Base-by-base conservation (phyloP, 2,113 vertebrate species). In the Thunnus thynnus region DNA sequence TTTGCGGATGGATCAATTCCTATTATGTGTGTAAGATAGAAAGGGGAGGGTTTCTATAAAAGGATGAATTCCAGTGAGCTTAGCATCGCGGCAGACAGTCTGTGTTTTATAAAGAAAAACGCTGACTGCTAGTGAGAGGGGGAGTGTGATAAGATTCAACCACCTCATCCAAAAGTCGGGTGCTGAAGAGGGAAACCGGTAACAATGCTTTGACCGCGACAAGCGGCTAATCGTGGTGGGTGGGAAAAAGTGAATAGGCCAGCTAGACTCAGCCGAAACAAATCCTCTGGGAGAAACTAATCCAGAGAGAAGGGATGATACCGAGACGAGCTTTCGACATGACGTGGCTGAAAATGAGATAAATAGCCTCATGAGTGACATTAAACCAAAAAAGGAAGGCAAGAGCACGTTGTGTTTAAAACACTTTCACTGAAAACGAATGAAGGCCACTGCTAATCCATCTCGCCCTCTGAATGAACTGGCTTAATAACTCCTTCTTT, bases 41-140 rank as follows among this genome's bases (percentile, higher is more conserved):
- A 68, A 51, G 47, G 36, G 51, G 36, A 56, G 63, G 20, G 83
- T 71, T 51, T 72, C 75, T 46, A 80, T 82, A 86, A 67, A 77
- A 41, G 84, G 86, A 79, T 80, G 81, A 63, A 95, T 92, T 86
- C 85, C 88, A 63, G 48, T 81, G 76, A 88, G 91, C 87, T 91
- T 93, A 93, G 83, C 74, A 58, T 82, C 67, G 76, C 22, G 72
- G 25, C 84, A 80, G 80, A 69, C 90, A 69, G 78, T 85, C 82
- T 89, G 92, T 86, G 77, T 90, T 85, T 83, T 16, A 83, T 87
- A 95, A 95, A 96, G 93, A 93, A 78, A 97, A 96, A 82, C 93
- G 95, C 95, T 96, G 96, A 96, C 92, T 89, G 73, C 82, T 86
- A 71, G 87, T 92, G 90, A 90, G 90, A 91, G 95, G 91, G 69